Base-by-base conservation (phyloP, 2,888 invertebrate species). In the Orthonevra nobilis region DNA sequence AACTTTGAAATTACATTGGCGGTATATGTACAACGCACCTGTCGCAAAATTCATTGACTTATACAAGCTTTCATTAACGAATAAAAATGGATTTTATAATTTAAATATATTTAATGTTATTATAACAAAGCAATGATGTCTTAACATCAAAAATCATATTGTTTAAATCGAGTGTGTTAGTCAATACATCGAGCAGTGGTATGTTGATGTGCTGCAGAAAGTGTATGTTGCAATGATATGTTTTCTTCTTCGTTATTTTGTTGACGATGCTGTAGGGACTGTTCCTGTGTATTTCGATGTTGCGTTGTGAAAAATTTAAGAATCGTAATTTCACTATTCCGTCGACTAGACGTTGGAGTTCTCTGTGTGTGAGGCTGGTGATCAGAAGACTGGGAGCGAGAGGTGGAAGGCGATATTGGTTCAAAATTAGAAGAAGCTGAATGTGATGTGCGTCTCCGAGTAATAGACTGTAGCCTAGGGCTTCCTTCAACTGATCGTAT, bases 311-410 rank as follows among this genome's bases (percentile, higher is more conserved):
- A 89, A 79, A 89, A 89, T 19, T 86, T 86, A 7, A 89, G 56
- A 26, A 89, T 84, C 0, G 89, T 86, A 1, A 88, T 88, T 83
- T 88, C 88, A 64, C 86, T 87, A 72, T 88, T 88, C 20, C 88
- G 83, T n/a, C 87, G 82, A 66, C 85, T 86, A 2, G 88, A 86
- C 0, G 88, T 87, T 30, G 87, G 87, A 5, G 88, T 88, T 52
- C 85, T 84, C 2, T 86, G 85, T 64, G 84, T 84, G 2, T 82
- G 82, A 50, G 72, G 74, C 3, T 72, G 77, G n/a, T n/a, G n/a
- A n/a, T n/a, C n/a, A n/a, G n/a, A n/a, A n/a, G n/a, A n/a, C n/a
- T n/a, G n/a, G n/a, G 44, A 60, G 20, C 60, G 50, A 0, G 74
- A 66, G 0, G 82, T 63, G 28, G 83, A 81, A 3, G 84, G 84